phyloP scores from a whole-genome alignment of 2,888 invertebrate genomes.

The Temnothorax ravouxi region DNA sequence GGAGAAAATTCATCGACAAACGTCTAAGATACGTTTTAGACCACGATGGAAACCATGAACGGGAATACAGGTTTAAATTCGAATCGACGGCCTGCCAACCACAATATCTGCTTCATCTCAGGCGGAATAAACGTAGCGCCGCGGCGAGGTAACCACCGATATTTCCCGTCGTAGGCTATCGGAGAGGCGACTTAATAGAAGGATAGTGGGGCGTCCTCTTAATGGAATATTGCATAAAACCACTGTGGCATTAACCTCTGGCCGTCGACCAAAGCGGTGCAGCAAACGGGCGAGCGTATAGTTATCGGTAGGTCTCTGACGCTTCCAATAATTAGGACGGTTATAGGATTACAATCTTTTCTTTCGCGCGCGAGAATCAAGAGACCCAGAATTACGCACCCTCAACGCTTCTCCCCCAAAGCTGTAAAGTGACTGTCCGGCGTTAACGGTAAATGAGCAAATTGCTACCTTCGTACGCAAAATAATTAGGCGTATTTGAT shows the following conservation, averaged over 20 bases:
- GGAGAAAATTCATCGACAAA: constrained; percentile 25
- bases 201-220: constrained; percentile 70
- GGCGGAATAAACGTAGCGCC: constrained; percentile 69
- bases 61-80: constrained; percentile 67
- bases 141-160: constrained; percentile 74
- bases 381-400: background rate
- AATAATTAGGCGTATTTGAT: constrained; percentile 69
- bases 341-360: constrained; percentile 31
- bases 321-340: constrained; percentile 65
- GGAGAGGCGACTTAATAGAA: constrained; percentile 75
- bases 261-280: constrained; percentile 26
- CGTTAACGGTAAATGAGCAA: constrained; percentile 27
- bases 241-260: constrained; percentile 71
- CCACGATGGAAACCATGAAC: constrained; percentile 2
- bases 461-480: constrained; percentile 35
- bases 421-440: background rate
- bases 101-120: constrained; percentile 71
- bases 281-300: constrained; percentile 44
- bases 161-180: constrained; percentile 78
- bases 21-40: constrained; percentile 39
- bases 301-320: constrained; percentile 53
- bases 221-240: constrained; percentile 77
- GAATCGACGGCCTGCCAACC: constrained; percentile 78
- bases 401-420: background rate
- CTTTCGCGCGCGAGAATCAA: background rate